Percentiles rank a stretch among this genome's conserved stretches.
phyloP scores from a whole-genome alignment of 1,140 invertebrate species.

The Trinorchestia longiramus region DNA sequence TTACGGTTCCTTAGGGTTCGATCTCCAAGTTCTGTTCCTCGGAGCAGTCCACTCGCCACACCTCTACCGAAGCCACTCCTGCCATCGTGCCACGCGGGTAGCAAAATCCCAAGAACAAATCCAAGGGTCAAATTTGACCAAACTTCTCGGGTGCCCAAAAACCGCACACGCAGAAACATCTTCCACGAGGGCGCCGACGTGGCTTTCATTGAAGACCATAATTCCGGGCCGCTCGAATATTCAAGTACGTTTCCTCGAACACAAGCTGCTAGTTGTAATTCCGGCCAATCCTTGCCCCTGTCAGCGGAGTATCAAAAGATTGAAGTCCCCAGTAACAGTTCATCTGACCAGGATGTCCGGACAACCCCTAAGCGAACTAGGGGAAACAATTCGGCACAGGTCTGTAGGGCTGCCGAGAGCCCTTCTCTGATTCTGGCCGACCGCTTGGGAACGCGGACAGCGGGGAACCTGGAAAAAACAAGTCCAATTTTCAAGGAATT shows the following conservation, averaged over 20 bases:
- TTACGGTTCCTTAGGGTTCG: background rate
- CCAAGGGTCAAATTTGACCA: background rate
- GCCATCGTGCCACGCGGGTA: background rate
- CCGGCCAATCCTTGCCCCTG: background rate
- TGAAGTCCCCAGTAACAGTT: background rate
- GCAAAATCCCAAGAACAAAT: background rate
- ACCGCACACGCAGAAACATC: background rate
- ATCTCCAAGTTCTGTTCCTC: background rate
- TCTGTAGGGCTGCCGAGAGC: background rate
- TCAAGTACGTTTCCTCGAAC: background rate
- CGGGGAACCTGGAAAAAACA: background rate
- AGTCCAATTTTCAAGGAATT: background rate
- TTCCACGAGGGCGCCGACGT: background rate
- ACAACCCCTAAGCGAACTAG: background rate
- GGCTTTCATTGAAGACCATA: background rate
- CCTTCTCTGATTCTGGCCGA: background rate
- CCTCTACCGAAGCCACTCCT: background rate
- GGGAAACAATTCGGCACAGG: background rate
- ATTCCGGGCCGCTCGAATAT: background rate
- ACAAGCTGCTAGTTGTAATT: background rate
- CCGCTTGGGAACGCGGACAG: background rate
- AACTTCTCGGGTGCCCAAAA: background rate
- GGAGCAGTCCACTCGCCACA: background rate
- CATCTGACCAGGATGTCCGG: background rate
- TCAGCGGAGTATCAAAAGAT: background rate